Conservation (phyloP, 2,113 vertebrate genomes). For the Dryoscopus gambensis region DNA sequence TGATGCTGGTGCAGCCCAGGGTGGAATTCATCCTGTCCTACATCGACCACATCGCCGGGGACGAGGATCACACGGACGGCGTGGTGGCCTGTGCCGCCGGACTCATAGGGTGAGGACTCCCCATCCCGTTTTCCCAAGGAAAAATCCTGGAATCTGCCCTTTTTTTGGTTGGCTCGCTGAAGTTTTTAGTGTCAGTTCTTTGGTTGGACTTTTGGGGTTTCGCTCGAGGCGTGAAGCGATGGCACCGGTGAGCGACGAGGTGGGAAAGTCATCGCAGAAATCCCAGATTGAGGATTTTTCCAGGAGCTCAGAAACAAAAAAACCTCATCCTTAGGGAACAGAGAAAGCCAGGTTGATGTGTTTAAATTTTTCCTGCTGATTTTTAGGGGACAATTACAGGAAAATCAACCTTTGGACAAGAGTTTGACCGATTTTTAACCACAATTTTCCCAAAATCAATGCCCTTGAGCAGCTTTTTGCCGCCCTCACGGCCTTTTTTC, state of each 20-base stretch:
- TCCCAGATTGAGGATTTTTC: not conserved
- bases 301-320: not conserved
- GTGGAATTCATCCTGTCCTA: slow-evolving; percentile 98
- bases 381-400: fast-evolving
- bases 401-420: not conserved
- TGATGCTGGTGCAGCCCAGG: slow-evolving; percentile 96
- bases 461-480: not conserved
- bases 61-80: slow-evolving; percentile 94
- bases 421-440: not conserved
- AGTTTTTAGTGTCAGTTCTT: not conserved
- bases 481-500: not conserved
- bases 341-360: fast-evolving
- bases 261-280: fast-evolving
- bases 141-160: not conserved
- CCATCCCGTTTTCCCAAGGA: fast-evolving
- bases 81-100: slow-evolving; percentile 94
- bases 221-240: not conserved
- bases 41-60: slow-evolving; percentile 96
- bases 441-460: not conserved
- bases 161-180: too few relatives aligned
- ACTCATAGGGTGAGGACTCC: slow-evolving; percentile 84
- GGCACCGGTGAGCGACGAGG: not conserved
- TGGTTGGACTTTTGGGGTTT: not conserved
- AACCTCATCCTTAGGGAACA: fast-evolving
- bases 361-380: fast-evolving